These are phyloP conservation scores for Clarias laeviceps DNA, from an alignment of 2,797 vertebrate genomes.

Conservation along the genomic window DNA sequence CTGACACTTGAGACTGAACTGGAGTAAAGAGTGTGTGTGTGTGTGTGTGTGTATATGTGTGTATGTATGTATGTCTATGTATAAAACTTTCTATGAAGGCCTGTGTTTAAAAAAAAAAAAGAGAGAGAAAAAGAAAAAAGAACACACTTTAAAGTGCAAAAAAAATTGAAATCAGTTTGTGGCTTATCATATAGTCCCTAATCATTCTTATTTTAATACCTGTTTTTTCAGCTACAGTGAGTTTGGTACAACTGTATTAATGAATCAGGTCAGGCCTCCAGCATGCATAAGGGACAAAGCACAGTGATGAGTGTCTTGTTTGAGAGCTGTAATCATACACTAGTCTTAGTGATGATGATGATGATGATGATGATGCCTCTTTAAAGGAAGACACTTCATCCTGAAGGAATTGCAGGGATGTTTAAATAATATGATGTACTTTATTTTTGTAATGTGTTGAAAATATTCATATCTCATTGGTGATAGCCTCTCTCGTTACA, in stretches of 20 bases:
- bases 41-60: slow-evolving; percentile 21
- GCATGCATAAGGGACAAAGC: slow-evolving; percentile 35
- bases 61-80: slow-evolving; percentile 17
- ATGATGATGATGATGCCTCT: slow-evolving; percentile 19
- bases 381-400: slow-evolving; percentile 24
- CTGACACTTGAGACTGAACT: slow-evolving; percentile 16
- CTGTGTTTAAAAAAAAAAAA: slow-evolving; percentile 10
- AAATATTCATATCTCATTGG: slow-evolving; percentile 43
- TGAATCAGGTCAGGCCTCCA: slow-evolving; percentile 21
- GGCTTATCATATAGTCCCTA: slow-evolving; percentile 22
- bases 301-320: slow-evolving; percentile 13
- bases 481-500: slow-evolving; percentile 32
- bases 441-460: slow-evolving; percentile 59
- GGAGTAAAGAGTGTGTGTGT: slow-evolving; percentile 20
- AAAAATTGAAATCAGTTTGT: not conserved
- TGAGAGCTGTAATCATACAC: slow-evolving; percentile 10
- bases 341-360: slow-evolving; percentile 4
- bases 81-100: slow-evolving; percentile 51
- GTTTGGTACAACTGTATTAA: slow-evolving; percentile 38
- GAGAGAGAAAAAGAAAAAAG: not conserved
- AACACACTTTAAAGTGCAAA: slow-evolving; percentile 9
- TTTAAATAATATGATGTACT: slow-evolving; percentile 47
- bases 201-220: slow-evolving; percentile 43
- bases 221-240: slow-evolving; percentile 34
- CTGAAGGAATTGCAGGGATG: slow-evolving; percentile 32